A percentile compares a stretch with the other conserved stretches of the same genome.
Conservation (phyloP, 2,888 invertebrate genomes). For the Tinea semifulvella region DNA sequence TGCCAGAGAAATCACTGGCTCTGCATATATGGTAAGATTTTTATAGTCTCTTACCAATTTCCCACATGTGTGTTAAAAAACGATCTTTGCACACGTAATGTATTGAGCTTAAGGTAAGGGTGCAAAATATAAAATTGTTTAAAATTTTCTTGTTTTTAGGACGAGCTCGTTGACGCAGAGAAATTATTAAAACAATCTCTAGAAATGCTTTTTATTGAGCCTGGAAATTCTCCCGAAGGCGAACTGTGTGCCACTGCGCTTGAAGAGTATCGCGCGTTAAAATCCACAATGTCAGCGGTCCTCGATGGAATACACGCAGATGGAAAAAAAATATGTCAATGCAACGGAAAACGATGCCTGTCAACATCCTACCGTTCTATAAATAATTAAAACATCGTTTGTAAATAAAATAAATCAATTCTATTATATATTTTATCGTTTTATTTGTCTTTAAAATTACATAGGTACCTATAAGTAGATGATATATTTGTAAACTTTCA, state of each 20-base stretch:
- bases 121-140: too few species aligned
- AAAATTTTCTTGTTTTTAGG: constrained; percentile 30
- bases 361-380: too few species aligned
- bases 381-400: too few species aligned
- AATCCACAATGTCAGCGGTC: constrained; percentile 51
- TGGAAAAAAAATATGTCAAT: constrained; percentile 33
- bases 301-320: constrained; percentile 41
- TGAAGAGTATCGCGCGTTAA: constrained; percentile 68
- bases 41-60: too few species aligned
- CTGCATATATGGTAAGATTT: constrained; percentile 55
- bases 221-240: constrained; percentile 76
- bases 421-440: too few species aligned
- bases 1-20: constrained; percentile 64
- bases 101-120: too few species aligned
- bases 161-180: constrained; percentile 66
- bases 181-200: constrained; percentile 68
- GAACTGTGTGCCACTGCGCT: constrained; percentile 73
- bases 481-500: too few species aligned
- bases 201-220: constrained; percentile 75
- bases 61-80: too few species aligned
- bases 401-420: too few species aligned
- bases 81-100: too few species aligned
- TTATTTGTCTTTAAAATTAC: too few species aligned
- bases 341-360: constrained; percentile 24
- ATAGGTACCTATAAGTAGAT: too few species aligned